Conservation (phyloP, 1,140 invertebrate genomes). For the Magallana ariakensis region DNA sequence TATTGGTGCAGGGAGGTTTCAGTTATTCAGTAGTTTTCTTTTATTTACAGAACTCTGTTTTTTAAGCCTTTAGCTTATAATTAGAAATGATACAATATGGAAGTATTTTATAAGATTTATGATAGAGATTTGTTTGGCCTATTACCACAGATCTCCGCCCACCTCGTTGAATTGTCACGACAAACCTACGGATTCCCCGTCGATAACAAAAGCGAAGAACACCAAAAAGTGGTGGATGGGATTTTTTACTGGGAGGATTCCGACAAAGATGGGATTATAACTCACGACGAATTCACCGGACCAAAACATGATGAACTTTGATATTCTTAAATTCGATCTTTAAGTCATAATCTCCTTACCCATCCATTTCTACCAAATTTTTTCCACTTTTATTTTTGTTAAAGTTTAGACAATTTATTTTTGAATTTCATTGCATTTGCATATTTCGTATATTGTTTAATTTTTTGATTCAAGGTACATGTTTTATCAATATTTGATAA, state of each 20-base stretch:
- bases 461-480: no score
- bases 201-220: slow-evolving; percentile 42
- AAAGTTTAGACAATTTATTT: no score
- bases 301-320: slow-evolving; percentile 98
- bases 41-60: no score
- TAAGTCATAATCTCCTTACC: neutral
- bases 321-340: slow-evolving; percentile 66
- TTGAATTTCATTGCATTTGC: no score
- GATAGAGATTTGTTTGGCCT: neutral
- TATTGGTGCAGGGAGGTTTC: no score
- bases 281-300: slow-evolving; percentile 95
- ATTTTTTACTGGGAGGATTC: slow-evolving; percentile 94
- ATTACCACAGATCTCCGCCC: slow-evolving; percentile 67
- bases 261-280: slow-evolving; percentile 88
- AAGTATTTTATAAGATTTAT: no score
- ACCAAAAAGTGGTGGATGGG: slow-evolving; percentile 89
- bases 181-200: slow-evolving; percentile 53
- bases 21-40: no score
- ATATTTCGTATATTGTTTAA: no score
- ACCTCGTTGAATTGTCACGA: slow-evolving; percentile 42
- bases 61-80: no score
- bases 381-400: neutral
- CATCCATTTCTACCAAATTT: slow-evolving; percentile 5
- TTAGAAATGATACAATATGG: no score
- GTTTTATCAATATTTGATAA: no score